These are phyloP conservation scores for Ctenopoma multispine DNA, from an alignment of 2,797 vertebrate genomes.

Conservation along the genomic window DNA sequence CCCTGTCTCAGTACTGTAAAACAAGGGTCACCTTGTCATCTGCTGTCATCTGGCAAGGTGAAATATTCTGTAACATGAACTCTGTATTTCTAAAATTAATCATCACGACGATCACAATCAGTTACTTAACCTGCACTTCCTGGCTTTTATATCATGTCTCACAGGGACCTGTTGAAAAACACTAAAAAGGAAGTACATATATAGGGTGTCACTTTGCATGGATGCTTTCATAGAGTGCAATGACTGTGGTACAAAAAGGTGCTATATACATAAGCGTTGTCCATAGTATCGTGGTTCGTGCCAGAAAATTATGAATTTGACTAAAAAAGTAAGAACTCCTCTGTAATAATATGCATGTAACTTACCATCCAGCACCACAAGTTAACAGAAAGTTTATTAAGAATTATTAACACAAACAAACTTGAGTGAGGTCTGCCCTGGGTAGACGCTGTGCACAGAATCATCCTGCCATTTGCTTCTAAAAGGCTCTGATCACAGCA, in stretches of 20 bases:
- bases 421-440: constrained; percentile 45
- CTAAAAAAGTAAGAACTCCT: constrained; percentile 7
- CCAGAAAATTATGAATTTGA: background rate
- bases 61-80: background rate
- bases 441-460: constrained; percentile 54
- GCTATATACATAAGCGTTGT: background rate
- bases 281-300: background rate
- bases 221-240: background rate
- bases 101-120: background rate
- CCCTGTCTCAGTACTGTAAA: constrained; percentile 1
- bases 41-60: background rate
- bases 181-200: too few relatives aligned
- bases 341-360: constrained; percentile 22
- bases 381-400: constrained; percentile 57
- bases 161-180: background rate
- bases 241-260: background rate
- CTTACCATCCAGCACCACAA: constrained; percentile 6
- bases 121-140: background rate
- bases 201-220: background rate
- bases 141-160: background rate
- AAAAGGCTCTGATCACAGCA: constrained; percentile 82
- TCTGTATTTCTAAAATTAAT: too few relatives aligned
- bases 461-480: constrained; percentile 72
- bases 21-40: background rate
- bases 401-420: constrained; percentile 60